phyloP scores from a whole-genome alignment of 1,140 invertebrate genomes.

The Bombus waltoni region DNA sequence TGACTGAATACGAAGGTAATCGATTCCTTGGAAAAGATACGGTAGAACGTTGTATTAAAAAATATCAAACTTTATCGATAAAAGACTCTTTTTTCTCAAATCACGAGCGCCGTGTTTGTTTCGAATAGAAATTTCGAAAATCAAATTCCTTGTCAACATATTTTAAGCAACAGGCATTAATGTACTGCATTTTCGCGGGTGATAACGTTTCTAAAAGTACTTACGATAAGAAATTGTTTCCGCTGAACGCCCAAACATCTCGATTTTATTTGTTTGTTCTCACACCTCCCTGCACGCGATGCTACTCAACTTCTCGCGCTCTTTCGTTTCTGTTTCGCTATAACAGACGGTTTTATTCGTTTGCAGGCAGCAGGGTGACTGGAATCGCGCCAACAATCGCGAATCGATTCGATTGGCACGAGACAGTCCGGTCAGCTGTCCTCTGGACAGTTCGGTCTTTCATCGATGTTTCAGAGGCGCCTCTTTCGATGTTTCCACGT shows the following conservation, averaged over 20 bases:
- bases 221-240: neutral
- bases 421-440: neutral
- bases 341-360: conserved; percentile 40
- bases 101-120: no score
- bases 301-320: neutral
- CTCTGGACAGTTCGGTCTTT: neutral
- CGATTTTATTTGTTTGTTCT: conserved; percentile 41
- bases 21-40: neutral
- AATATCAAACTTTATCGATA: neutral
- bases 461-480: neutral
- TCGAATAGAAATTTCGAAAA: no score
- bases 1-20: neutral
- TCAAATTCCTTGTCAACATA: no score
- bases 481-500: neutral
- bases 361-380: conserved; percentile 22
- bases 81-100: no score
- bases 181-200: neutral
- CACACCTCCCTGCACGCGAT: conserved; percentile 35
- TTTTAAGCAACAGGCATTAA: neutral
- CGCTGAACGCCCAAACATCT: neutral
- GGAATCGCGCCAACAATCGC: conserved; percentile 33
- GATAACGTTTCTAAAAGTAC: neutral
- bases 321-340: conserved; percentile 52
- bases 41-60: neutral
- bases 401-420: conserved; percentile 43